phyloP scores from a whole-genome alignment of 2,113 vertebrate genomes.

The Anhinga rufa region DNA sequence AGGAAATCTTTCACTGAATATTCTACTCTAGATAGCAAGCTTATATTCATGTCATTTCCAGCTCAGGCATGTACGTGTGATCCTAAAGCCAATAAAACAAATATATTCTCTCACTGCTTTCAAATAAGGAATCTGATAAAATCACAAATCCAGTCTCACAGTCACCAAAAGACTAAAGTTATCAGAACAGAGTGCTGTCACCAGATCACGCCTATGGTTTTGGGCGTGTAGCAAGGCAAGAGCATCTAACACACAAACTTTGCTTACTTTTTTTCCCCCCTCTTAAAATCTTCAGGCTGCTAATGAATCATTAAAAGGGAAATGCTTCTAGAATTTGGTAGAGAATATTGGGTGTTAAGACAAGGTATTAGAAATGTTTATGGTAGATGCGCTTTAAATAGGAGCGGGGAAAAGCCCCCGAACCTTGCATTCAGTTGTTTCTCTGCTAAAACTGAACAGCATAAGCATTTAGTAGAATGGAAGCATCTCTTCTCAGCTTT shows the following conservation, averaged over 20 bases:
- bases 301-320: not conserved
- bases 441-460: not conserved
- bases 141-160: not conserved
- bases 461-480: not conserved
- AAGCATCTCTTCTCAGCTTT: not conserved
- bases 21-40: not conserved
- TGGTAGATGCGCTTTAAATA: not conserved
- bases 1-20: not conserved
- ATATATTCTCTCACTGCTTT: not conserved
- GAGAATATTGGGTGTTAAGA: not conserved
- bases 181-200: not conserved
- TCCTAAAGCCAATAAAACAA: not conserved
- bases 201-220: rapidly evolving
- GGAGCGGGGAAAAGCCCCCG: not conserved
- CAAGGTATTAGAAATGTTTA: rapidly evolving
- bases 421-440: not conserved
- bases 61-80: not conserved
- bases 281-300: not conserved
- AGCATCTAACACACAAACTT: not conserved
- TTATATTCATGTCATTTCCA: not conserved
- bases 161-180: not conserved
- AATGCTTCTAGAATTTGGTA: not conserved
- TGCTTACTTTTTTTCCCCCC: not conserved
- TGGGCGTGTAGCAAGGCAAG: not conserved
- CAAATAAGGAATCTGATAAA: not conserved